These are phyloP conservation scores for Eilema caniola DNA, from an alignment of 2,888 invertebrate species.

Conservation along the genomic window DNA sequence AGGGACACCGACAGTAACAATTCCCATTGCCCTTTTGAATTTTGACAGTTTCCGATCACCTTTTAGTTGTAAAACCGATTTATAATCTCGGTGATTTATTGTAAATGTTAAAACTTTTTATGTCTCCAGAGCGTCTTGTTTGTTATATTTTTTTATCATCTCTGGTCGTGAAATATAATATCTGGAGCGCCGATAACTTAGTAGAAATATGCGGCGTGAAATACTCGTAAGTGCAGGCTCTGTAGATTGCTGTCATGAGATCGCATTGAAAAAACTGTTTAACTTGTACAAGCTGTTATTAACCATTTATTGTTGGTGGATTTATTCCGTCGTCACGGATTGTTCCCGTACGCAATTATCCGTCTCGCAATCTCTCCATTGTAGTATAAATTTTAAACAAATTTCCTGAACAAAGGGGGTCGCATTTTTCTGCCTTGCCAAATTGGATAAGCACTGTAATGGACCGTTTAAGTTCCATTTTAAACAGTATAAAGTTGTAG, in stretches of 20 bases:
- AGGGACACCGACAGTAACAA: slow-evolving; percentile 62
- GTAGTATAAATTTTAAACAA: slow-evolving; percentile 87
- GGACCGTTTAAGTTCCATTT: slow-evolving; percentile 75
- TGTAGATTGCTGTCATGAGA: slow-evolving; percentile 71
- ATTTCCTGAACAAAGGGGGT: slow-evolving; percentile 84
- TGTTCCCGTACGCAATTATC: slow-evolving; percentile 82
- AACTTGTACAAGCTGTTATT: slow-evolving; percentile 79
- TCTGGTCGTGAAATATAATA: slow-evolving; percentile 38
- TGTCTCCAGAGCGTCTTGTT: slow-evolving; percentile 57
- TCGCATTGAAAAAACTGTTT: slow-evolving; percentile 73
- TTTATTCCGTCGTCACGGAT: slow-evolving; percentile 81
- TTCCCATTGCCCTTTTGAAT: slow-evolving; percentile 76
- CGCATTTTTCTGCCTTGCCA: slow-evolving; percentile 84
- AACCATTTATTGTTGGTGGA: slow-evolving; percentile 79
- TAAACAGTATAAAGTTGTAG: slow-evolving; percentile 49
- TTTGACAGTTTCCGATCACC: slow-evolving; percentile 73
- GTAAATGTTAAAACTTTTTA: slow-evolving; percentile 74
- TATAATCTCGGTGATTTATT: slow-evolving; percentile 81
- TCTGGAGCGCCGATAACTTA: slow-evolving; percentile 44
- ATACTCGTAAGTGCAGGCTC: slow-evolving; percentile 75
- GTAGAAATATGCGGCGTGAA: slow-evolving; percentile 61
- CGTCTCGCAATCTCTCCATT: slow-evolving; percentile 82
- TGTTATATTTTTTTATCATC: slow-evolving; percentile 49
- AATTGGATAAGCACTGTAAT: slow-evolving; percentile 87
- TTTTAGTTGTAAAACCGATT: slow-evolving; percentile 79